Conservation (phyloP, 2,797 vertebrate species). For the Pygocentrus nattereri region DNA sequence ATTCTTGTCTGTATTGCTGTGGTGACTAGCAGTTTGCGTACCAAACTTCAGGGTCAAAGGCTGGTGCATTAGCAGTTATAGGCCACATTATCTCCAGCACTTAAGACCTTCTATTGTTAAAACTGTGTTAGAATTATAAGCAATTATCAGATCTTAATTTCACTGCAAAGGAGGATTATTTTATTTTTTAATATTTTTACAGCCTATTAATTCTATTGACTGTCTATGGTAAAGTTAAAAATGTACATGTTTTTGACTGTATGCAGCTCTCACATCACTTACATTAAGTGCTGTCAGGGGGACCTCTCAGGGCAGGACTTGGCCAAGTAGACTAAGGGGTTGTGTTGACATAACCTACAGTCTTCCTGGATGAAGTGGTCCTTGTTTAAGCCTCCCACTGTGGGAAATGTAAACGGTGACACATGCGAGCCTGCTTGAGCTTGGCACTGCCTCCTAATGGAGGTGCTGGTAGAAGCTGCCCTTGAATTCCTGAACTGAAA, state of each 20-base stretch:
- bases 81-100: too few relatives aligned
- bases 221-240: not conserved
- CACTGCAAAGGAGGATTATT: too few relatives aligned
- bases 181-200: too few relatives aligned
- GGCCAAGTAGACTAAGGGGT: conserved; percentile 24
- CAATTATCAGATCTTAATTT: too few relatives aligned
- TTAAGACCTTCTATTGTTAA: too few relatives aligned
- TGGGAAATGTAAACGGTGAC: conserved; percentile 60
- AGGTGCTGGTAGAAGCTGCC: not conserved
- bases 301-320: conserved; percentile 17
- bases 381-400: conserved; percentile 55
- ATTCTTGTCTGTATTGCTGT: too few relatives aligned
- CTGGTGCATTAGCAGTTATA: too few relatives aligned
- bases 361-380: conserved; percentile 50
- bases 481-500: conserved; percentile 17
- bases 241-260: not conserved
- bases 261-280: conserved; percentile 6
- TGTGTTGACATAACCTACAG: conserved; percentile 58
- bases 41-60: too few relatives aligned
- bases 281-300: conserved; percentile 27
- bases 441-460: conserved; percentile 35
- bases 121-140: too few relatives aligned
- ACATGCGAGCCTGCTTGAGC: conserved; percentile 38
- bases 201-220: too few relatives aligned
- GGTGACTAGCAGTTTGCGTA: too few relatives aligned